Evolutionary conservation across 2,113 vertebrate species (phyloP).

Genomic region (Hucho hucho): DNA sequence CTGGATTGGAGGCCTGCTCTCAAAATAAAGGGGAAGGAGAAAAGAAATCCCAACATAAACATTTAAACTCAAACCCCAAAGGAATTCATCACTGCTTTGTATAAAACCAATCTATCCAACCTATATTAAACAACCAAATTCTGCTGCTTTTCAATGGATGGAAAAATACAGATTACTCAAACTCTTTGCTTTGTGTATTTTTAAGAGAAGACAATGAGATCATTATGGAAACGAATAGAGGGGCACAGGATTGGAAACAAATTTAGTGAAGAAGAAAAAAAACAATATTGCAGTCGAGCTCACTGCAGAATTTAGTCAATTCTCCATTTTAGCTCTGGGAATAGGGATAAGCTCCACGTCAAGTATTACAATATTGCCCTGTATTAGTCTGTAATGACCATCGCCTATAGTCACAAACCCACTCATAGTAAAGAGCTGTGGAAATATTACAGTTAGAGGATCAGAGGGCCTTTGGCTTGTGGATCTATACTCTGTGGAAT

Average conservation of each 20-base stretch:
- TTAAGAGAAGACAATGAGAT: slow-evolving; percentile 22
- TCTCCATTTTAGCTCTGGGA: not conserved
- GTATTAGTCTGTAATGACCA: not conserved
- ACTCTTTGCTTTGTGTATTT: slow-evolving; percentile 18
- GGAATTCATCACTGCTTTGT: slow-evolving; percentile 29
- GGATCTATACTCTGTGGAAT: not conserved
- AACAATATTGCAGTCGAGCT: slow-evolving; percentile 6
- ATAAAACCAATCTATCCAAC: slow-evolving; percentile 27
- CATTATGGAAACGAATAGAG: slow-evolving; percentile 25
- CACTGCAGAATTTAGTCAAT: not conserved
- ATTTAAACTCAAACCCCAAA: slow-evolving; percentile 11
- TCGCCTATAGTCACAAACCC: not conserved
- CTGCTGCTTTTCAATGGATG: slow-evolving; percentile 12
- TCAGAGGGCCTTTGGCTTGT: not conserved
- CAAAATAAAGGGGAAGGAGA: not conserved
- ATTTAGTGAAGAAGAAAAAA: not conserved
- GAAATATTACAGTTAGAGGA: not conserved
- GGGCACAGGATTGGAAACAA: slow-evolving; percentile 20
- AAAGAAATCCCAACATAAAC: slow-evolving; percentile 23
- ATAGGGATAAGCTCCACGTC: not conserved
- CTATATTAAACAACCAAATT: slow-evolving; percentile 30
- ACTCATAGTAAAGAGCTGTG: not conserved
- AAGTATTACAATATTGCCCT: not conserved
- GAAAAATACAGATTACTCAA: slow-evolving; percentile 15
- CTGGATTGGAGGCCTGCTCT: not conserved